Conservation (phyloP, 2,888 invertebrate genomes). For the Bhutanitis thaidina region DNA sequence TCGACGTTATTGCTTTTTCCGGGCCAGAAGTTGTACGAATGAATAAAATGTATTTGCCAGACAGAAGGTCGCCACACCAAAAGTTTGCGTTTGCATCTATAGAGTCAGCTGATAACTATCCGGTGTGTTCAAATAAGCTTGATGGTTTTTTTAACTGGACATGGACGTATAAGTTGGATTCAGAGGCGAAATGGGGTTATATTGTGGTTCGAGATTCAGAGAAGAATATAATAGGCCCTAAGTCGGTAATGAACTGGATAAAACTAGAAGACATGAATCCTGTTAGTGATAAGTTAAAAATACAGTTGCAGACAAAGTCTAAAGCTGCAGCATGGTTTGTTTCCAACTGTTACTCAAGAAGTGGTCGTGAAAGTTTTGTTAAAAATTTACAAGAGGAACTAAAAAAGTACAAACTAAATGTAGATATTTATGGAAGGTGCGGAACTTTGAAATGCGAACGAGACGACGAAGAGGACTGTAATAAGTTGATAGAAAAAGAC, state of each 20-base stretch:
- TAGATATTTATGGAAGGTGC: slow-evolving; percentile 45
- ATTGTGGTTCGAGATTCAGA: slow-evolving; percentile 37
- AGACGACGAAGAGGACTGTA: slow-evolving; percentile 35
- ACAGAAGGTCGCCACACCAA: slow-evolving; percentile 37
- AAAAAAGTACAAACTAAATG: slow-evolving; percentile 34
- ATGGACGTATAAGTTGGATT: slow-evolving; percentile 47
- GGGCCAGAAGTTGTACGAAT: slow-evolving; percentile 36
- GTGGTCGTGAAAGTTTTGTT: slow-evolving; percentile 34
- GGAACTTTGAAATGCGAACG: slow-evolving; percentile 32
- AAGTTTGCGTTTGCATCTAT: slow-evolving; percentile 46
- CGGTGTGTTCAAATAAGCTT: slow-evolving; percentile 33
- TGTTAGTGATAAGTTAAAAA: slow-evolving; percentile 30
- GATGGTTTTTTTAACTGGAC: slow-evolving; percentile 51
- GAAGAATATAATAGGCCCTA: slow-evolving; percentile 38
- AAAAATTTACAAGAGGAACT: slow-evolving; percentile 34
- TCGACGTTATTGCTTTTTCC: slow-evolving; percentile 48
- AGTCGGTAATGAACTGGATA: slow-evolving; percentile 37
- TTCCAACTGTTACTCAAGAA: slow-evolving; percentile 42
- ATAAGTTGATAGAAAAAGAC: slow-evolving; percentile 36
- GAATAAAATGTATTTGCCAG: slow-evolving; percentile 28
- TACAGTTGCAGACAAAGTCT: slow-evolving; percentile 28
- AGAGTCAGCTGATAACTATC: slow-evolving; percentile 48
- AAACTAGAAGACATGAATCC: slow-evolving; percentile 36
- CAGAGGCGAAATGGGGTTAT: slow-evolving; percentile 46
- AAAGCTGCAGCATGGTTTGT: slow-evolving; percentile 52